Evolutionary conservation across 2,797 vertebrate genomes (phyloP), one percentile per base, ranked within the genome.

Genomic region (Dipus sagitta): DNA sequence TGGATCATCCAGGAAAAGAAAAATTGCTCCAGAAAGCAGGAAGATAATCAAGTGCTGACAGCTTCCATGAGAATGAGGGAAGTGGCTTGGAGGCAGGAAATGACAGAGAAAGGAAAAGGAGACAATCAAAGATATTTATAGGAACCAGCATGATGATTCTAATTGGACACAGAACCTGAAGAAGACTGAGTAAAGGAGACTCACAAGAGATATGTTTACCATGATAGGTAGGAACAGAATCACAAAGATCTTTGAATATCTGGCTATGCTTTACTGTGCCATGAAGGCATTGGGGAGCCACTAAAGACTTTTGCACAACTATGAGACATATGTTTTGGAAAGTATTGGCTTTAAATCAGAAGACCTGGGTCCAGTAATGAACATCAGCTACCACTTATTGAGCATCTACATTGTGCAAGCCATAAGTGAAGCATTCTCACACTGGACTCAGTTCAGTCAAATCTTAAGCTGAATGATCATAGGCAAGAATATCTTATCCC

Each of bases 341-440:
- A 91, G 60, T 70, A 94, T 64, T 81, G 87, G 70, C 58, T 62
- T 84, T 79, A 38, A 93, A 38, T 77, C 67, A 92, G 54, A 82
- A 89, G 84, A 95, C 76, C 58, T 88, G 42, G 76, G 91, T 94
- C 95, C 76, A 62, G 20, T 89, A 72, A 94, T 79, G 75, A 91
- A 93, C 71, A 95, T 58, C 72, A 96, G 89, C 77, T 96, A 93
- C 88, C 76, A 92, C 90, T 96, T 87, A 94, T 67, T 96, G 87
- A 82, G 78, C 81, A 95, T 91, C 91, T 72, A 81, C 62, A 92
- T 78, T 95, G 74, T 86, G 86, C 64, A 94, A 86, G 86, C 64
- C 91, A 95, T 95, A 71, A 76, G 86, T 89, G 93, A 94, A 93
- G 42, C 86, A 77, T 92, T 94, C 65, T 71, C 80, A 92, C 28